A percentile compares a stretch with the other conserved stretches of the same genome.
These are phyloP conservation scores for Agonopterix subpropinquella DNA, from an alignment of 2,888 invertebrate genomes.

Conservation along the genomic window DNA sequence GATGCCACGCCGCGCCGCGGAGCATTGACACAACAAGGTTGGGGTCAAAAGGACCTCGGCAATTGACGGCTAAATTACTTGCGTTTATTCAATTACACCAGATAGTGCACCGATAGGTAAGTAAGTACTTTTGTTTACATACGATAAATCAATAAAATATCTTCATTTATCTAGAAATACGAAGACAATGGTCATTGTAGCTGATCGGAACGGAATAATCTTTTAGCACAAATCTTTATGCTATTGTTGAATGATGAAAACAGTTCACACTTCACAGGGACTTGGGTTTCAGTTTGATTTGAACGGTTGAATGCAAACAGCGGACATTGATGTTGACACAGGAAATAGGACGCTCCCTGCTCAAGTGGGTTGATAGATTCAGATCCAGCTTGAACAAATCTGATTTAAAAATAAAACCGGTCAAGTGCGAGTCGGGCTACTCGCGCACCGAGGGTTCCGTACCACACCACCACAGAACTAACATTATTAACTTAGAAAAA, in stretches of 20 bases:
- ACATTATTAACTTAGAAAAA: no score
- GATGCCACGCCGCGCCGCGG: conserved; percentile 6
- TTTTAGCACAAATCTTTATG: no score
- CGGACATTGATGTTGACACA: conserved; percentile 3
- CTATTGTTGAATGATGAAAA: no score
- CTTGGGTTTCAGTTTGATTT: conserved; percentile 1
- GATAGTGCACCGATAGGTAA: neutral
- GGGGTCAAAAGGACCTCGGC: conserved; percentile 46
- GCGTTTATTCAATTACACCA: conserved; percentile 17
- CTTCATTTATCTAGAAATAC: neutral
- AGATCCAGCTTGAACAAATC: no score
- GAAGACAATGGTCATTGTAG: no score
- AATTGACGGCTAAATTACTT: conserved; percentile 36
- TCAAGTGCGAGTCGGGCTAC: no score
- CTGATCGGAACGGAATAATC: no score
- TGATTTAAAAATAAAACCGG: no score
- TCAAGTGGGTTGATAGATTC: no score
- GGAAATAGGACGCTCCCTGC: conserved; percentile 1
- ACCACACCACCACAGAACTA: no score
- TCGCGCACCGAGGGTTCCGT: no score
- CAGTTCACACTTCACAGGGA: no score
- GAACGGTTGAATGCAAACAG: conserved; percentile 6
- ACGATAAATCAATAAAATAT: conserved; percentile 1
- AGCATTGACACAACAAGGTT: conserved; percentile 53
- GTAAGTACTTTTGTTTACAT: conserved; percentile 5